Conservation (phyloP, 2,888 invertebrate species). For the Caenorhabditis sp. region DNA sequence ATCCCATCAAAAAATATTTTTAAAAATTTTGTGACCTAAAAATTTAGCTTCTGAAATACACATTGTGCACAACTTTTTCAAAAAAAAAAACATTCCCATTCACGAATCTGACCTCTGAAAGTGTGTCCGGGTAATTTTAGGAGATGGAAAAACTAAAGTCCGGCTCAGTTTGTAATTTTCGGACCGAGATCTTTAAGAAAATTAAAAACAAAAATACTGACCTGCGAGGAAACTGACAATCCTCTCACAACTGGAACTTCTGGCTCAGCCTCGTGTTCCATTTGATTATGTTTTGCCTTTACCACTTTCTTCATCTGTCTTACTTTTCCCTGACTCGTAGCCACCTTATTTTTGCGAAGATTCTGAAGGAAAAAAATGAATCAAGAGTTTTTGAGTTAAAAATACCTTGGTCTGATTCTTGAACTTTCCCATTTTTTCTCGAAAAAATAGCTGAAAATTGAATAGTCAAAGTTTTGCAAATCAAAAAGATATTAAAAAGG, state of each 20-base stretch:
- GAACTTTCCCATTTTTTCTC: conserved; percentile 35
- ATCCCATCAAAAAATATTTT: too few relatives aligned
- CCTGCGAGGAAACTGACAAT: conserved; percentile 27
- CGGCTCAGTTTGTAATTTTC: too few relatives aligned
- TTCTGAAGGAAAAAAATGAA: conserved; percentile 7
- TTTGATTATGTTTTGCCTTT: conserved; percentile 19
- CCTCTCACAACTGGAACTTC: conserved; percentile 15
- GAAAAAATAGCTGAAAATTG: conserved; percentile 5
- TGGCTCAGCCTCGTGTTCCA: conserved; percentile 26
- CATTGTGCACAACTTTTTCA: too few relatives aligned
- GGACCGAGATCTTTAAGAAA: too few relatives aligned
- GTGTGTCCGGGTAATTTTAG: too few relatives aligned
- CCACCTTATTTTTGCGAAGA: conserved; percentile 25
- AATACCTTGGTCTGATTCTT: conserved; percentile 30
- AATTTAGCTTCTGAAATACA: too few relatives aligned
- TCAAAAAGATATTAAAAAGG: not conserved
- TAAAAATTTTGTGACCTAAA: too few relatives aligned
- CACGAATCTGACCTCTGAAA: too few relatives aligned
- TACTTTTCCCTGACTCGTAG: conserved; percentile 9
- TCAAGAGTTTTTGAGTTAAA: not conserved
- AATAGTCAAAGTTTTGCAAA: not conserved
- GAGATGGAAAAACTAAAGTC: too few relatives aligned
- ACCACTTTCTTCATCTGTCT: conserved; percentile 27
- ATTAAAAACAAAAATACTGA: too few relatives aligned
- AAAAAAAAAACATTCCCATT: too few relatives aligned